Evolutionary conservation across 2,113 vertebrate species (phyloP).

Genomic region (Rhabdornis inornatus): DNA sequence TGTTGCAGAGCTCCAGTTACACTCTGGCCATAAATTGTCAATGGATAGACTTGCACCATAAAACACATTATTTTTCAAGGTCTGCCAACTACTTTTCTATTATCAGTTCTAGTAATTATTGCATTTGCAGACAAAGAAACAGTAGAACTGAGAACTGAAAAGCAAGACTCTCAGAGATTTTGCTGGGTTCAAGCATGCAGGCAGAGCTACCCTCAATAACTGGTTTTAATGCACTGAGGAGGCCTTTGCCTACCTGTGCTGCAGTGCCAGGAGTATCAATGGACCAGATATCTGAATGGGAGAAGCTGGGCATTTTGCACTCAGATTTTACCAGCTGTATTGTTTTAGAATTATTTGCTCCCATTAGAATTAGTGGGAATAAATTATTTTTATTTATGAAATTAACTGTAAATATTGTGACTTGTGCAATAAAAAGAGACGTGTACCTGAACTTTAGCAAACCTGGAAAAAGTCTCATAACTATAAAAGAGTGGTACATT

Average conservation of each 20-base stretch:
- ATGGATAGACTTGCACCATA: background rate
- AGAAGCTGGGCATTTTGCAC: background rate
- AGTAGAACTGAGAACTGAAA: background rate
- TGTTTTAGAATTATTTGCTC: background rate
- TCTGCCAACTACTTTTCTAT: background rate
- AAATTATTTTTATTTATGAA: constrained; percentile 1
- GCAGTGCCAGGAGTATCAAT: background rate
- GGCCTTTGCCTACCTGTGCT: background rate
- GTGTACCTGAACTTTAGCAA: background rate
- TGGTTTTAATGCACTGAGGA: background rate
- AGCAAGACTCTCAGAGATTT: background rate
- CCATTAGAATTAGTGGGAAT: background rate
- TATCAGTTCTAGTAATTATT: background rate
- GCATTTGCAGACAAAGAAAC: background rate
- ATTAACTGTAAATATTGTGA: constrained; percentile 16
- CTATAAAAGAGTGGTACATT: background rate
- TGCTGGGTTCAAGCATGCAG: background rate
- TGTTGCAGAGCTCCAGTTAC: background rate
- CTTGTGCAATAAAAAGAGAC: background rate
- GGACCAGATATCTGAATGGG: background rate
- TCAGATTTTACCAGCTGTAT: background rate
- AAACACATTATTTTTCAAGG: background rate
- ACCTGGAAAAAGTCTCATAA: background rate
- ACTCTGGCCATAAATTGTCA: background rate
- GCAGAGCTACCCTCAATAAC: background rate